A percentile compares a stretch with the other conserved stretches of the same genome.
These are phyloP conservation scores for Andrena cerasifolii DNA, from an alignment of 1,140 invertebrate genomes.

Conservation along the genomic window DNA sequence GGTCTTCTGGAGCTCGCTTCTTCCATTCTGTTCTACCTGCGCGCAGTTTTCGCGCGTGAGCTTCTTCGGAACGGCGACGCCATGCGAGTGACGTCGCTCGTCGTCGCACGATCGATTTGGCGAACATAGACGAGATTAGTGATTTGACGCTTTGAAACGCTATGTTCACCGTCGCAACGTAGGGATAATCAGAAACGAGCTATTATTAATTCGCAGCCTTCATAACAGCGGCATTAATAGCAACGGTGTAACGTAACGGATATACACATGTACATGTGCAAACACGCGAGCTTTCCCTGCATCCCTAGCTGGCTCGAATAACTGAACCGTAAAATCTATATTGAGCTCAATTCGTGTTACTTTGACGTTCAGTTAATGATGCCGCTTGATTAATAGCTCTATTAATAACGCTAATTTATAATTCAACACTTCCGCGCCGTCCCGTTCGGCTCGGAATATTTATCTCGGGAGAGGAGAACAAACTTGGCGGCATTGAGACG, in stretches of 20 bases:
- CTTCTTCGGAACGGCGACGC: not conserved
- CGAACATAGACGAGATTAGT: no score
- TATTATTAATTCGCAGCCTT: conserved; percentile 24
- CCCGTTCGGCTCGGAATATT: no score
- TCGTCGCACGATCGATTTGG: not conserved
- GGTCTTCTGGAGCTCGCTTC: not conserved
- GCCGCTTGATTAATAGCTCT: conserved; percentile 4
- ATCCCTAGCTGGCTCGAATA: conserved; percentile 19
- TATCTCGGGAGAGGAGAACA: no score
- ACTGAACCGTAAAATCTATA: conserved; percentile 38
- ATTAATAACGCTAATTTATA: conserved; percentile 4
- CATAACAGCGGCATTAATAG: conserved; percentile 18
- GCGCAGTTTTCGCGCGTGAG: not conserved
- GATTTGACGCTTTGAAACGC: no score
- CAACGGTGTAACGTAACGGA: conserved; percentile 8
- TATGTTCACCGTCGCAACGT: no score
- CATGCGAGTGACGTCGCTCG: no score
- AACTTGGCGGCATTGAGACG: no score
- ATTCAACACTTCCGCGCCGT: no score
- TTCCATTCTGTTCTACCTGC: not conserved
- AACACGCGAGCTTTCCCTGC: not conserved
- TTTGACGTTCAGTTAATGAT: not conserved
- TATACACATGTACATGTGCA: conserved; percentile 19
- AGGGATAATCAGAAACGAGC: not conserved
- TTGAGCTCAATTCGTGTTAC: conserved; percentile 32